Base-by-base conservation (phyloP, 2,888 invertebrate species). In the Acleris sparsana region DNA sequence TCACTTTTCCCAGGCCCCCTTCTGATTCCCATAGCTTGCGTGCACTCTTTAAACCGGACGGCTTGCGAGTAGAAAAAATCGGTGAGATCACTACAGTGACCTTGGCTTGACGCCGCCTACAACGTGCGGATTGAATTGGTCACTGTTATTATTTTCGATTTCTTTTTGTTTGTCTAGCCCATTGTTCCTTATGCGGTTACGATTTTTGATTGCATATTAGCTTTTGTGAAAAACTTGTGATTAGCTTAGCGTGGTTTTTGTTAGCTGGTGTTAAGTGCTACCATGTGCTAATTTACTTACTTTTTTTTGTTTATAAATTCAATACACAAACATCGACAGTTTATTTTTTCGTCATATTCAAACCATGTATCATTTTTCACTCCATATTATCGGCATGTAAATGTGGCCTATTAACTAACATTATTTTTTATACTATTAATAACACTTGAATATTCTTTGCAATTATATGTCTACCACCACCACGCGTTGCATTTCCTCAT, bases 1-100 rank as follows among this genome's bases (percentile, higher is more conserved):
- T 53, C 62, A 70, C 71, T 74, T 78, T 75, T 79, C 76, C 72
- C 73, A 68, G 63, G 67, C 61, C 70, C 29, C 69, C 69, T 66
- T 70, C 69, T 68, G 69, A 70, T 70, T 74, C 71, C 72, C 71
- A 74, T 75, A 76, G 72, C 70, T 58, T 67, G 58, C 69, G 68
- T 33, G 69, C 69, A 69, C 80, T 68, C 80, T 76, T 82, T 61
- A 79, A 89, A 77, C 71, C 76, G 72, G 83, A 77, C 77, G 76
- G 71, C 72, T 88, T 77, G 84, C 82, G 84, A 73, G 79, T 72
- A 71, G 80, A 79, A 85, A 72, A 88, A 88, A 89, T 69, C 76
- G 85, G 86, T 92, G 91, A 91, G 89, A 89, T 92, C 91, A 91
- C 79, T 84, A 68, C 49, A 43, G 51, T 74, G 86, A 76, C 91